phyloP scores from a whole-genome alignment of 2,113 vertebrate genomes.

The Phalacrocorax brasilianus region DNA sequence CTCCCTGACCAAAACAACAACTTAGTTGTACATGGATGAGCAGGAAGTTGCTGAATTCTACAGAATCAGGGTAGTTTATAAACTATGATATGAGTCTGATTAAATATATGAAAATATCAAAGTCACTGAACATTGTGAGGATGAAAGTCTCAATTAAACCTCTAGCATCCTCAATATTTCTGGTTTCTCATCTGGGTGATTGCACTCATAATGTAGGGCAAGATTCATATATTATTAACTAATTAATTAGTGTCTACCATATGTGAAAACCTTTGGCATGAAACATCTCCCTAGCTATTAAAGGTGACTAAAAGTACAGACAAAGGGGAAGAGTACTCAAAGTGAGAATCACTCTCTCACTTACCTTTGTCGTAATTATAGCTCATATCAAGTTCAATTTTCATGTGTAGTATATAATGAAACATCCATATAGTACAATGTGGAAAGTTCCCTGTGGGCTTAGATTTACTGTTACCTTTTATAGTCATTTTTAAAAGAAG shows the following conservation, averaged over 20 bases:
- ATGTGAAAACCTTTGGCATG: conserved; percentile 65
- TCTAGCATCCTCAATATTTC: conserved; percentile 58
- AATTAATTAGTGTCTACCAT: conserved; percentile 71
- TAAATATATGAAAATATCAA: conserved; percentile 1
- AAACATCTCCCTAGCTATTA: conserved; percentile 55
- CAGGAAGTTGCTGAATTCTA: background rate
- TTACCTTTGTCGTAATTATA: conserved; percentile 70
- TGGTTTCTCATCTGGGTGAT: conserved; percentile 48
- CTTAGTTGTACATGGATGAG: background rate
- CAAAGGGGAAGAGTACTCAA: conserved; percentile 53
- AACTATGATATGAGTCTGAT: background rate
- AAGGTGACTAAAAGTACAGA: conserved; percentile 65
- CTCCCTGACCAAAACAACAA: background rate
- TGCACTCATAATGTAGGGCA: conserved; percentile 53
- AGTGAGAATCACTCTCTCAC: conserved; percentile 38
- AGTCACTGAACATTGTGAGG: background rate
- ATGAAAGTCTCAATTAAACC: conserved; percentile 61
- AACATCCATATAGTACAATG: background rate
- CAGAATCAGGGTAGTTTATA: background rate
- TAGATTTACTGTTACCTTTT: conserved; percentile 45
- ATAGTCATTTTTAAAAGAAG: background rate
- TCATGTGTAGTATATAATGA: conserved; percentile 27
- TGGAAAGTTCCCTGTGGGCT: background rate
- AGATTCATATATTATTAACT: conserved; percentile 75
- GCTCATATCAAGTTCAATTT: conserved; percentile 59